These are phyloP conservation scores for Chelonus formosanus DNA, from an alignment of 2,888 invertebrate genomes.

Conservation along the genomic window DNA sequence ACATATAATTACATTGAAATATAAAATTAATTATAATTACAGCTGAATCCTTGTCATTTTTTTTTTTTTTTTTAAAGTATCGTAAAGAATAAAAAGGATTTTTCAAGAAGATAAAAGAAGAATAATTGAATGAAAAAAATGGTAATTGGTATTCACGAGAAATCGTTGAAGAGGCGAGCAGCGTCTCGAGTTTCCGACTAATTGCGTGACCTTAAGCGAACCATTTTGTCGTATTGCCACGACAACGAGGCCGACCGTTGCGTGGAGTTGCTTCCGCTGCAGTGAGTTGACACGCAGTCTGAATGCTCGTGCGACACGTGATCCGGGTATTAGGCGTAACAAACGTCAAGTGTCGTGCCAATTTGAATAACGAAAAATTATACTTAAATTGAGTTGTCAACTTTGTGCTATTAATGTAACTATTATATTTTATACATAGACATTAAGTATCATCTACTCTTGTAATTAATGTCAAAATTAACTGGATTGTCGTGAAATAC, in stretches of 20 bases:
- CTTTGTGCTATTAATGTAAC: slow-evolving; percentile 12
- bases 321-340: slow-evolving; percentile 42
- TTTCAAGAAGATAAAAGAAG: background rate
- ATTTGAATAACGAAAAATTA: slow-evolving; percentile 24
- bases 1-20: no score
- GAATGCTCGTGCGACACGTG: slow-evolving; percentile 43
- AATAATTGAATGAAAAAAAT: slow-evolving; percentile 1
- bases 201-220: slow-evolving; percentile 42
- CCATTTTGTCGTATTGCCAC: slow-evolving; percentile 39
- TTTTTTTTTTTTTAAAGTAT: background rate
- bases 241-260: slow-evolving; percentile 42
- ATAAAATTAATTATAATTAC: no score
- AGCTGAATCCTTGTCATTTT: no score
- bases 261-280: slow-evolving; percentile 43
- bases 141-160: slow-evolving; percentile 1
- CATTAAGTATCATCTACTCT: no score
- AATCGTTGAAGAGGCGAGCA: slow-evolving; percentile 14
- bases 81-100: background rate
- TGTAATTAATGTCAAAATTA: no score
- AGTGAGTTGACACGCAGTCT: slow-evolving; percentile 42
- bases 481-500: no score
- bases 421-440: background rate
- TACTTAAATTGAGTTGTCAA: slow-evolving; percentile 17
- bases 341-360: slow-evolving; percentile 29
- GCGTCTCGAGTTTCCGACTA: slow-evolving; percentile 38